Conservation (phyloP, 2,888 invertebrate genomes). For the Ormyrus pomaceus region DNA sequence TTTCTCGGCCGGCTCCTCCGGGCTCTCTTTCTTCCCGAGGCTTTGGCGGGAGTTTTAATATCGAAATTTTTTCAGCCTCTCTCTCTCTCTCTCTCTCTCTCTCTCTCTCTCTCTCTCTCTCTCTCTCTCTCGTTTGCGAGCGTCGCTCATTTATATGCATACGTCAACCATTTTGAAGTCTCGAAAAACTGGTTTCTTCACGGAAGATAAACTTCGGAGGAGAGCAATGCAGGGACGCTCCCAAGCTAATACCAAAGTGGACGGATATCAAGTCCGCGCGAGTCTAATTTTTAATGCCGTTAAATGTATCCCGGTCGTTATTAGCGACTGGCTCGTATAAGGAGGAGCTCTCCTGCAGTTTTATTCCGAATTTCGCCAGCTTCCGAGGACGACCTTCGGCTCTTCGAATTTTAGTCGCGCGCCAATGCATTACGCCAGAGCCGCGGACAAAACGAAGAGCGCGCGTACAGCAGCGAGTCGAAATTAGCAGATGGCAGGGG, state of each 20-base stretch:
- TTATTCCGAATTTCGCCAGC: too few species aligned
- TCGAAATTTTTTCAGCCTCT: background rate
- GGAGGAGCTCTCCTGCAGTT: too few species aligned
- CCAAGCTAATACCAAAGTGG: too few species aligned
- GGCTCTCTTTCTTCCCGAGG: background rate
- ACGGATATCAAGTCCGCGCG: too few species aligned
- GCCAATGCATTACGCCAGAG: too few species aligned
- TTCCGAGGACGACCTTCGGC: too few species aligned
- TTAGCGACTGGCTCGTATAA: too few species aligned
- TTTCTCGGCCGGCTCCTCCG: background rate
- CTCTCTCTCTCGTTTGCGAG: background rate
- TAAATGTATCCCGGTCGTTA: too few species aligned
- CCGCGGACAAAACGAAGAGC: too few species aligned
- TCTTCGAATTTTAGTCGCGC: too few species aligned
- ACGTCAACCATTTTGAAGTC: slow-evolving; percentile 48
- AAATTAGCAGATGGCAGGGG: slow-evolving; percentile 40
- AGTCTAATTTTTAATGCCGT: too few species aligned
- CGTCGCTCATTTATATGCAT: background rate
- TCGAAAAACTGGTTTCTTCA: slow-evolving; percentile 49
- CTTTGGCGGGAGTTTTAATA: background rate
- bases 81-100: background rate
- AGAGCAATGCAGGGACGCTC: slow-evolving; percentile 20
- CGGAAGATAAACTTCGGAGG: slow-evolving; percentile 48
- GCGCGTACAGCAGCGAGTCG: background rate
- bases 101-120: background rate